Evolutionary conservation across 2,113 vertebrate species (phyloP).

Genomic region (Perca schrenkii): DNA sequence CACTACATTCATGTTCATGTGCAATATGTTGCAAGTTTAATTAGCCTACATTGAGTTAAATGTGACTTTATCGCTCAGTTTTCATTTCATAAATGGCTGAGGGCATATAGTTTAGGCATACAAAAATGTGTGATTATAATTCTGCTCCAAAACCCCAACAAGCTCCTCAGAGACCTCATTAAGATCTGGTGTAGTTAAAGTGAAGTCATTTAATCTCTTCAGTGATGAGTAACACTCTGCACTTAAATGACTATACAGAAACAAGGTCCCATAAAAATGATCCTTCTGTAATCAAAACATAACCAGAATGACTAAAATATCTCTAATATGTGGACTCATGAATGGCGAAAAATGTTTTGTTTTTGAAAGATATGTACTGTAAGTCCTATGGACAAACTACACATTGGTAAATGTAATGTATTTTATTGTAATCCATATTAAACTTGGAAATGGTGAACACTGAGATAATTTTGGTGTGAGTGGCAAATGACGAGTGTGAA

Average conservation of each 20-base stretch:
- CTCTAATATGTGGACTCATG: neutral
- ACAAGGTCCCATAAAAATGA: neutral
- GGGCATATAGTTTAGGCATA: neutral
- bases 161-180: constrained; percentile 7
- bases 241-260: neutral
- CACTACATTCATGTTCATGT: constrained; percentile 77
- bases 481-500: constrained; percentile 16
- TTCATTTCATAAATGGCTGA: constrained; percentile 39
- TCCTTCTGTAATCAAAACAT: neutral
- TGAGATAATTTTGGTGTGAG: constrained; percentile 9
- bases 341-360: constrained; percentile 18
- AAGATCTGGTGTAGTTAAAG: neutral
- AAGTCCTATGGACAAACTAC: constrained; percentile 62
- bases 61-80: constrained; percentile 27
- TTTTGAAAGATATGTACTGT: constrained; percentile 27
- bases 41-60: constrained; percentile 3
- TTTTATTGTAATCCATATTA: constrained; percentile 54
- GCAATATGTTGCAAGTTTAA: constrained; percentile 52
- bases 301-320: neutral
- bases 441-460: constrained; percentile 32
- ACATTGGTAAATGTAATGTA: constrained; percentile 52
- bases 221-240: neutral
- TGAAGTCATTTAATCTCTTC: neutral
- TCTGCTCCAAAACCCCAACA: constrained; percentile 8
- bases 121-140: neutral